phyloP scores from a whole-genome alignment of 2,797 vertebrate genomes.

The Chaenodraco wilsoni region DNA sequence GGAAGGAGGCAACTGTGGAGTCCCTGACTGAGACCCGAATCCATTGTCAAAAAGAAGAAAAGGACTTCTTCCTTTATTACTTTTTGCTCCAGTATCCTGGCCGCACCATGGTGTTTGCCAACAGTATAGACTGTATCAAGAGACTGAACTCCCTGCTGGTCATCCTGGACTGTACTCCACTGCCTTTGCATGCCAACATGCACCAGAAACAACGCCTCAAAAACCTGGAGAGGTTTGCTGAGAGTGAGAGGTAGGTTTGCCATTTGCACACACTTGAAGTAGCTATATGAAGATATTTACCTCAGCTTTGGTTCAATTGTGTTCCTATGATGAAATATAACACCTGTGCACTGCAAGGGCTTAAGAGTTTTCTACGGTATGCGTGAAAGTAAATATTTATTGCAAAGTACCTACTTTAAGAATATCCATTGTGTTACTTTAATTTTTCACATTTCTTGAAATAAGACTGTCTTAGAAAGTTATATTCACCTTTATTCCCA shows the following conservation, averaged over 20 bases:
- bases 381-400: background rate
- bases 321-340: slow-evolving; percentile 5
- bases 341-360: background rate
- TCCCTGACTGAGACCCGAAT: slow-evolving; percentile 93
- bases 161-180: slow-evolving; percentile 87
- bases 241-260: slow-evolving; percentile 87
- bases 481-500: background rate
- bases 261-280: slow-evolving; percentile 1
- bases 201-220: slow-evolving; percentile 98
- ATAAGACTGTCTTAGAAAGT: background rate
- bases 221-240: slow-evolving; percentile 95
- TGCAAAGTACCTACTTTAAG: background rate
- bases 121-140: slow-evolving; percentile 98
- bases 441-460: background rate
- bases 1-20: slow-evolving; percentile 94
- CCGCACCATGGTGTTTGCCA: slow-evolving; percentile 97
- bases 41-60: slow-evolving; percentile 92
- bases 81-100: slow-evolving; percentile 94
- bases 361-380: background rate
- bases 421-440: background rate
- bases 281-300: no score
- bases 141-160: slow-evolving; percentile 91
- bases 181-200: slow-evolving; percentile 97
- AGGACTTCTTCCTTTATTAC: slow-evolving; percentile 96
- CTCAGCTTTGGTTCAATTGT: background rate